Percentiles rank a stretch among this genome's conserved stretches.
These are phyloP conservation scores for Apostichopus californicus DNA, from an alignment of 35 echinoderm and acorn worm species.

Conservation along the genomic window DNA sequence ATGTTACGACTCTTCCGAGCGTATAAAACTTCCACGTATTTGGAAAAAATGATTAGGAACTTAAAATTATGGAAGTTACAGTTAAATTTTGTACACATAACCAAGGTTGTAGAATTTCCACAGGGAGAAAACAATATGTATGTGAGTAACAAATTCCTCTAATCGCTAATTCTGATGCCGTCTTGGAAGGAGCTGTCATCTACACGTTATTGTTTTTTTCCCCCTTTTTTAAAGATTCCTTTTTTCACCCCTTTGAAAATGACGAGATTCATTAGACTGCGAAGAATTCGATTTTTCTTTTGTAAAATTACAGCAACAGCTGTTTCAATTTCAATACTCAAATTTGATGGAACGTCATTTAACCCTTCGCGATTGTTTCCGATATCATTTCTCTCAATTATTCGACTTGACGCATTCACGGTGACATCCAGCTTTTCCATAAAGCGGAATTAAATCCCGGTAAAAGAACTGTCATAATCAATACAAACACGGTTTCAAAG, in stretches of 20 bases:
- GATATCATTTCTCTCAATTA: background rate
- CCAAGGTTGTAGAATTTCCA: background rate
- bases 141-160: background rate
- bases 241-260: background rate
- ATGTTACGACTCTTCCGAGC: too few species aligned
- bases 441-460: background rate
- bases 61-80: too few species aligned
- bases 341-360: background rate
- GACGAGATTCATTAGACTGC: background rate
- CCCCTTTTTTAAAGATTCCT: background rate
- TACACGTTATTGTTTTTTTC: background rate
- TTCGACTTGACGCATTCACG: background rate
- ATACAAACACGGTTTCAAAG: constrained; percentile 1
- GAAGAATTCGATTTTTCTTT: background rate
- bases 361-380: background rate
- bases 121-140: background rate
- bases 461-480: background rate
- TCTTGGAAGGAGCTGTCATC: background rate
- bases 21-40: too few species aligned
- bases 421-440: background rate
- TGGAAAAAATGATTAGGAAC: too few species aligned
- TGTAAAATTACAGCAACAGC: background rate
- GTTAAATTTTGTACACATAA: too few species aligned
- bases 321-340: background rate
- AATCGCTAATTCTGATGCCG: background rate